Base-by-base conservation (phyloP, 2,113 vertebrate genomes). In the Nanorana parkeri region DNA sequence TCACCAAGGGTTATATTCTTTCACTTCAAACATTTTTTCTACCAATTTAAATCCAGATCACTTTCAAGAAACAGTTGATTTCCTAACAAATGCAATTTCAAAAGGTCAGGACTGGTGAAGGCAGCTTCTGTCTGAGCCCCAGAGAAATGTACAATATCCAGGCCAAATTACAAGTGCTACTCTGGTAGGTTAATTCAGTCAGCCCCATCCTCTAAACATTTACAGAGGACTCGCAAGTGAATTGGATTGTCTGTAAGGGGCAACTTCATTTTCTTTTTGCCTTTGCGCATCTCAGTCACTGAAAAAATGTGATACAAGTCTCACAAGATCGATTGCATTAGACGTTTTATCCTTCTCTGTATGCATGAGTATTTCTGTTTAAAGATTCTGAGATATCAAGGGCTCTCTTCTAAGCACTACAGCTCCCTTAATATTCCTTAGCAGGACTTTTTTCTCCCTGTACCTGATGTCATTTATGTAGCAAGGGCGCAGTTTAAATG, bases 1-100 rank as follows among this genome's bases (percentile, higher is more conserved):
- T 47, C 66, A 67, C 63, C 60, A 47, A 80, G 26, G 20, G 24
- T 58, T 75, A 67, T 67, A 56, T 76, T 68, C 29, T 21, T 65
- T 54, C 63, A 74, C 60, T 54, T 74, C 54, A 41, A 17, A 68
- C 19, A 32, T 75, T 68, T 65, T 60, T 36, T 83, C 68, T 81
- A 36, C 72, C 80, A 83, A 83, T 83, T 83, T 83, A 83, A 68
- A 83, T 83, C 80, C 80, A 76, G 32, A 83, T 83, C 72, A 76
- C 51, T 83, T 82, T 68, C 71, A 51, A 83, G 72, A 83, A 83
- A 68, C 71, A 76, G 80, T 81, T 67, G 80, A 76, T 83, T 83
- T 83, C 54, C 72, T 83, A 76, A 83, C 80, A 83, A 83, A 83
- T 83, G 80, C 80, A 83, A 83, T 83, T 83, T 83, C 72, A 60